Base-by-base conservation (phyloP, 1,140 invertebrate species). In the Schlechtendalia chinensis region DNA sequence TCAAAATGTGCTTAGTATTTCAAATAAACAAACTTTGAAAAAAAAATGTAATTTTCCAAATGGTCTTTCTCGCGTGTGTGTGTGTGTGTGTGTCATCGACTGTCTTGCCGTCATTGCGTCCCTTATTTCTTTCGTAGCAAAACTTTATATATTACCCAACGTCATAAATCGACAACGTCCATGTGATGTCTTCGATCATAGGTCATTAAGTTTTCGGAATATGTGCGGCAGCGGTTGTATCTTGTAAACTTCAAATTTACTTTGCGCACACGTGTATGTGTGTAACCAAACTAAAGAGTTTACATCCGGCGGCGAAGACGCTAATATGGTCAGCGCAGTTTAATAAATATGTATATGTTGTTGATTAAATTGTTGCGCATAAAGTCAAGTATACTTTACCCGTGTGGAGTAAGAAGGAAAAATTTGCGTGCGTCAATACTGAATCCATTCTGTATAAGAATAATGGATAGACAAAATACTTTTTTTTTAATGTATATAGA, bases 161-260 rank as follows among this genome's bases (percentile, higher is more conserved):
- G 45, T 69, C 22, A 69, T 69, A 69, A 69, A 69, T 50, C 67
- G 67, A 69, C 67, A 17, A 50, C 47, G 39, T 50, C 67, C 22
- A n/a, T 24, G 16, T 69, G 67, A 50, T 17, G 45, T 24, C 39
- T 50, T 69, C 67, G 67, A 39, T 69, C 47, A 67, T 14, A 19
- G 65, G 65, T 67, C 65, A 12, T 69, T 50, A 50, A 69, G 67
- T 69, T 69, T 69, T 50, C 22, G n/a, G 22, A 69, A 69, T 50
- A 69, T 27, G 39, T 69, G 63, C 11, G 16, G n/a, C 11, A 8
- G n/a, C n/a, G 32, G 65, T 47, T 32, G 65, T 24, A 16, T 22
- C 45, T 69, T 39, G 67, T 69, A 69, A 69, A 69, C 67, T 69
- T 50, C 5, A 47, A 69, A 69, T 39, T 47, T 69, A 39, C 45